Evolutionary conservation across 2,797 vertebrate genomes (phyloP).

Genomic region (Pristis pectinata): DNA sequence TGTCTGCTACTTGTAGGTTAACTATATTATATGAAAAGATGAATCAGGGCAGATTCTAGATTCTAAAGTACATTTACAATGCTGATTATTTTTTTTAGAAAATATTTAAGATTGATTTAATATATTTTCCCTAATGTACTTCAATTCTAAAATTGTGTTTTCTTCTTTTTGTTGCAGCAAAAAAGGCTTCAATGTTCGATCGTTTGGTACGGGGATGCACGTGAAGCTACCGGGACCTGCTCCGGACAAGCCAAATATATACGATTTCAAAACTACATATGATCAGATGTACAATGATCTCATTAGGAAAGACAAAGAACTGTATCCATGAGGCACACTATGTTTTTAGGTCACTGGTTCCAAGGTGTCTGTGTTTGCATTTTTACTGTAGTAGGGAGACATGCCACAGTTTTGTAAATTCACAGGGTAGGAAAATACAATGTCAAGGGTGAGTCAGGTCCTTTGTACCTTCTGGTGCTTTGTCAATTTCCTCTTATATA

Average conservation of each 20-base stretch:
- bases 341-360: slow-evolving; percentile 41
- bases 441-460: slow-evolving; percentile 22
- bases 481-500: background rate
- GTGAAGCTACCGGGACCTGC: slow-evolving; percentile 96
- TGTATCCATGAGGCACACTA: slow-evolving; percentile 79
- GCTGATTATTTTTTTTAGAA: background rate
- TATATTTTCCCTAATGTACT: background rate
- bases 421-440: slow-evolving; percentile 26
- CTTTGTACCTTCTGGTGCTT: slow-evolving; percentile 16
- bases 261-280: slow-evolving; percentile 99
- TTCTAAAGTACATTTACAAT: background rate
- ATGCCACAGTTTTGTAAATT: slow-evolving; percentile 24
- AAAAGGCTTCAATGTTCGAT: slow-evolving; percentile 89
- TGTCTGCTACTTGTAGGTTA: background rate
- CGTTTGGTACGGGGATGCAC: slow-evolving; percentile 91
- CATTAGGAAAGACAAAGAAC: slow-evolving; percentile 99
- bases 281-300: slow-evolving; percentile 99
- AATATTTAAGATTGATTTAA: no score
- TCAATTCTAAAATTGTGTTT: background rate
- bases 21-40: background rate
- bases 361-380: slow-evolving; percentile 37
- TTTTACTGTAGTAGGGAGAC: slow-evolving; percentile 25
- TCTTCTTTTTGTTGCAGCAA: slow-evolving; percentile 65
- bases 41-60: background rate
- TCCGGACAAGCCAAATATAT: slow-evolving; percentile 97